Base-by-base conservation (phyloP, 2,113 vertebrate genomes). In the Nesogale talazaci region DNA sequence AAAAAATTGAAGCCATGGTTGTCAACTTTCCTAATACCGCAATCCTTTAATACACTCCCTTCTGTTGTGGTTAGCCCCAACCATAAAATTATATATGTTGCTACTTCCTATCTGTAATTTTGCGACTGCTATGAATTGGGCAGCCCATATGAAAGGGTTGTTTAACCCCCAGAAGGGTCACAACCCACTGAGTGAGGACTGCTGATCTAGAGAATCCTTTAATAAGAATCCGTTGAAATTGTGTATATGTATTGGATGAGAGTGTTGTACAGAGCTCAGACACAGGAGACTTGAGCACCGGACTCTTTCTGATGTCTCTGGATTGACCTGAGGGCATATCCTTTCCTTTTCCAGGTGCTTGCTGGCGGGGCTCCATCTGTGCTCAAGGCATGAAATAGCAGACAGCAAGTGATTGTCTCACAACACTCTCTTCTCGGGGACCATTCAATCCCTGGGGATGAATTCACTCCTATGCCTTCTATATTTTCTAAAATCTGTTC, bases 401-500 rank as follows among this genome's bases (percentile, higher is more conserved):
- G 59, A 9, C 59, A 91, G 67, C 31, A 19, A 52, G 29, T 52
- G 61, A 81, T 91, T 79, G 91, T 63, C 85, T 89, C 46, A 70
- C 38, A 38, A 2, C 10, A 4, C 29, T 97, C 61, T 91, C 0
- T 86, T 79, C 38, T 63, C 34, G 31, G 29, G 86, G 85, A 80
- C 14, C 4, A 88, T 72, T 94, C 67, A 75, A 4, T 92, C 78
- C 87, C 93, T 34, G 46, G 34, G 36, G 93, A 77, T 56, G 88
- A 52, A 84, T 95, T 76, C 57, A 89, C 34, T 92, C 79, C 65
- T 65, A 75, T 46, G 59, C 31, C 94, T 88, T 78, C 67, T 93
- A 83, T 83, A 56, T 77, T 88, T 87, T 93, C 75, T 87, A 94
- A 91, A 94, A 84, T 92, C 84, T 91, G 91, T 88, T 83, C 90